A percentile compares a stretch with the other conserved stretches of the same genome.
Evolutionary conservation across 2,797 vertebrate genomes (phyloP).

Genomic region (Hyperoplus lanceolatus): DNA sequence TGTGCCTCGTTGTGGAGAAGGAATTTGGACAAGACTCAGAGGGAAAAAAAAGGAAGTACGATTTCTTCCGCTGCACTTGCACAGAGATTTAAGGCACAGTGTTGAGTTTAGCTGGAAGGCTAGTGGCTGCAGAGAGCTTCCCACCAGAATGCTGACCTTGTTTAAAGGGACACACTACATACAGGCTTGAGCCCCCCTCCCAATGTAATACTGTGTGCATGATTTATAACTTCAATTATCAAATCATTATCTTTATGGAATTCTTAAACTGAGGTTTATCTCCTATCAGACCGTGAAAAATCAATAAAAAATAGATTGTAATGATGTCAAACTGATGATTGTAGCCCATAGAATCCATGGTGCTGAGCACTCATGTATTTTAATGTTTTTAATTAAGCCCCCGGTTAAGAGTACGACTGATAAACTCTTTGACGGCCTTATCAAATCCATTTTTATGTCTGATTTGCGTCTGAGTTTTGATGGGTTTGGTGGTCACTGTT

Average conservation of each 20-base stretch:
- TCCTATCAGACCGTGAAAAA: conserved; percentile 22
- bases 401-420: conserved; percentile 45
- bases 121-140: conserved; percentile 37
- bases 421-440: conserved; percentile 60
- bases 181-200: not conserved
- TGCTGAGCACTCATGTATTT: conserved; percentile 37
- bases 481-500: conserved; percentile 67
- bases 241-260: conserved; percentile 18
- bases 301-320: conserved; percentile 46
- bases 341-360: conserved; percentile 6
- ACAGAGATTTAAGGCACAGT: conserved; percentile 61
- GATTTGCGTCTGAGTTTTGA: conserved; percentile 60
- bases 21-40: conserved; percentile 70
- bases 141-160: conserved; percentile 49
- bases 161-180: conserved; percentile 43
- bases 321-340: conserved; percentile 12
- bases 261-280: conserved; percentile 17
- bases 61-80: conserved; percentile 52
- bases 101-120: conserved; percentile 59
- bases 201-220: not conserved
- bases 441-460: conserved; percentile 64
- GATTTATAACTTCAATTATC: conserved; percentile 35
- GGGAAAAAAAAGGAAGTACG: conserved; percentile 41
- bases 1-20: conserved; percentile 58
- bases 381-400: conserved; percentile 62